Conservation (phyloP, 2,888 invertebrate genomes). For the Aspidapion aeneum region DNA sequence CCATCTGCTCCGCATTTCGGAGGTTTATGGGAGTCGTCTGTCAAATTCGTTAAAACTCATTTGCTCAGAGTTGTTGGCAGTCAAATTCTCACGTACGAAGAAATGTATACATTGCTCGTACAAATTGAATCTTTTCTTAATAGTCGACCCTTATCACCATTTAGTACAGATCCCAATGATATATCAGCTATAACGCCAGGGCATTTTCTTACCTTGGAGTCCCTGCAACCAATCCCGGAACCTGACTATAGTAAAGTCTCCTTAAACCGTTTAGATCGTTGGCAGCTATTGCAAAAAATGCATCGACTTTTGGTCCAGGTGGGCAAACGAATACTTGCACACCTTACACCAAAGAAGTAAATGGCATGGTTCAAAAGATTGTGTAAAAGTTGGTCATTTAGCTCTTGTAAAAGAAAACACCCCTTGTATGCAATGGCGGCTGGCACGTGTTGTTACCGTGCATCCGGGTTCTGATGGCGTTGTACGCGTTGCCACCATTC, state of each 20-base stretch:
- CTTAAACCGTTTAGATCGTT: background rate
- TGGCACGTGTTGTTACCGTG: too few species aligned
- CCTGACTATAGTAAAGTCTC: background rate
- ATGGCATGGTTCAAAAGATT: too few species aligned
- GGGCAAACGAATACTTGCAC: conserved; percentile 4
- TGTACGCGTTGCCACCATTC: too few species aligned
- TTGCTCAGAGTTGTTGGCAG: background rate
- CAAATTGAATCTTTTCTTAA: conserved; percentile 8
- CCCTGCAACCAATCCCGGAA: background rate
- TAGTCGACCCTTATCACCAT: conserved; percentile 5
- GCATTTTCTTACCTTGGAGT: conserved; percentile 7
- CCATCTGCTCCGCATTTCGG: conserved; percentile 10
- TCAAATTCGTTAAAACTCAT: conserved; percentile 7
- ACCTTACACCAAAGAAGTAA: too few species aligned
- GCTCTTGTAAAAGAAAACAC: too few species aligned
- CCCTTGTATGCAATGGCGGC: too few species aligned
- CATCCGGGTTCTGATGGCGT: too few species aligned
- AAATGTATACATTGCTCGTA: conserved; percentile 5
- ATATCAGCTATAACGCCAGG: conserved; percentile 2
- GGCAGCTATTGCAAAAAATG: conserved; percentile 2
- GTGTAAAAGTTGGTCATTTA: too few species aligned
- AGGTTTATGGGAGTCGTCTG: conserved; percentile 8
- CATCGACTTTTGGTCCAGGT: conserved; percentile 8
- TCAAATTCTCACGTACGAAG: conserved; percentile 8
- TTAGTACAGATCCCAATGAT: conserved; percentile 9